Evolutionary conservation across 2,797 vertebrate genomes (phyloP).

Genomic region (Hydrocynus forskahlii): DNA sequence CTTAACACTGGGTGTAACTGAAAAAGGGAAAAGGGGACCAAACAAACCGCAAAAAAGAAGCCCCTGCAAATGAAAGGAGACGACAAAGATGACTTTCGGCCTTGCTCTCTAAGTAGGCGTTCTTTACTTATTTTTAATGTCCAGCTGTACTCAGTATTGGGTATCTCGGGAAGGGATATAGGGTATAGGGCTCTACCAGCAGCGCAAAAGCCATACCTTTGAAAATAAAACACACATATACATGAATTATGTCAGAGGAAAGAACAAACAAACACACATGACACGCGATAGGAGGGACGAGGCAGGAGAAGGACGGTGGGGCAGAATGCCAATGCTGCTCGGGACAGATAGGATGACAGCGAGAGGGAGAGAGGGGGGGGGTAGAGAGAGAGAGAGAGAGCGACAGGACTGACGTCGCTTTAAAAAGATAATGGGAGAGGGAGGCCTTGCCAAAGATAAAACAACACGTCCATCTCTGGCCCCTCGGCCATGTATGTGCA

Average conservation of each 20-base stretch:
- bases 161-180: conserved; percentile 16
- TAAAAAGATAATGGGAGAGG: conserved; percentile 75
- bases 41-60: conserved; percentile 57
- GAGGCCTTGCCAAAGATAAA: conserved; percentile 67
- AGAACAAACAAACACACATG: conserved; percentile 73
- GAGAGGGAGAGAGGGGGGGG: conserved; percentile 59
- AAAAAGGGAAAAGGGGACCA: conserved; percentile 51
- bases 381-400: conserved; percentile 42
- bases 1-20: conserved; percentile 71
- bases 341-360: conserved; percentile 61
- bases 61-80: conserved; percentile 78
- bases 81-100: conserved; percentile 56
- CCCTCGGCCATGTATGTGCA: conserved; percentile 54
- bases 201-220: conserved; percentile 66
- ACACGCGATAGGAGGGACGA: conserved; percentile 68
- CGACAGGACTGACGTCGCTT: conserved; percentile 67
- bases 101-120: conserved; percentile 33
- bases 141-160: conserved; percentile 17
- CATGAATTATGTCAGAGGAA: conserved; percentile 71
- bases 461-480: conserved; percentile 51
- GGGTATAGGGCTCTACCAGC: conserved; percentile 54
- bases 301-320: conserved; percentile 49
- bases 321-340: conserved; percentile 61
- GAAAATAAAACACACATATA: conserved; percentile 75
- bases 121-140: conserved; percentile 17